Evolutionary conservation across 2,888 invertebrate genomes (phyloP), one percentile per base, ranked within the genome.

Genomic region (Lepidochrysops patricia): DNA sequence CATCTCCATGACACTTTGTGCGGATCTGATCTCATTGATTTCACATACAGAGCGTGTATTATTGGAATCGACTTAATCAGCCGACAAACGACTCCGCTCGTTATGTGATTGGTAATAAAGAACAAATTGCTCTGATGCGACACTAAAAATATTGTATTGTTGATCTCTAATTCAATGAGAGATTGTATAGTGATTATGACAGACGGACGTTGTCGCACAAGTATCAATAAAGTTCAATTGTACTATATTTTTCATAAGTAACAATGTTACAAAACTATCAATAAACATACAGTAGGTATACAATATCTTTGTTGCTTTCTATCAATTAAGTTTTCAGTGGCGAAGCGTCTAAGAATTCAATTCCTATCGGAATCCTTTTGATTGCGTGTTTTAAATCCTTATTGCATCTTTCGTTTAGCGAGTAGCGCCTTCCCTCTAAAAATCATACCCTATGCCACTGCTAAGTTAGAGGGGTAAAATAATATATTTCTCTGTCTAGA

Each of bases 1-100:
- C 66, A 29, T 62, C 68, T 66, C 66, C 62, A 67, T 62, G 23
- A 60, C 63, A 65, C 65, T 57, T 68, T 74, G 74, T 74, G 66
- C 71, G 68, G 71, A 58, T 60, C 43, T 58, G 60, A 60, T 63
- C 61, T 73, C 71, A 72, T 70, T 71, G 75, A 77, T 79, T 74
- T 60, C 57, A 57, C 57, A 61, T 35, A 58, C 60, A 60, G 54
- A 77, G 70, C 73, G 73, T 70, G 70, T 70, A 37, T 57, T 52
- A 62, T 56, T 57, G 54, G 58, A 37, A 60, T 61, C 34, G 13
- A 57, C 43, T 50, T 57, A 69, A 70, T 72, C 70, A 69, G 67
- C 68, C 66, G 70, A 43, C 58, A 63, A 29, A 19, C 61, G 27
- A 62, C 25, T 61, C 32, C 56, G 27, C 23, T 57, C 49, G 61